Evolutionary conservation across 2,888 invertebrate species (phyloP).

Genomic region (Plagodis pulveraria): DNA sequence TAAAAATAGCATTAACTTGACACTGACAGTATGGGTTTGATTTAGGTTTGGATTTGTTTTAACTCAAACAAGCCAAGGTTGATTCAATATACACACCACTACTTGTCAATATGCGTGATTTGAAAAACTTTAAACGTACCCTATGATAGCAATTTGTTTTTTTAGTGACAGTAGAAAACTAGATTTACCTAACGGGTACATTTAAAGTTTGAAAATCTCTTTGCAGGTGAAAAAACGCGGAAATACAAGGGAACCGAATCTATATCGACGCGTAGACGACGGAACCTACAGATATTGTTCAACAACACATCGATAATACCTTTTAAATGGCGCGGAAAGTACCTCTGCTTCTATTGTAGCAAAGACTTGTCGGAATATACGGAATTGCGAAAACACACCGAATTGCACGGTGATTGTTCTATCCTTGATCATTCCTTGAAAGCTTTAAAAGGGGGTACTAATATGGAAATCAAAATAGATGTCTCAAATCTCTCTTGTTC

Average conservation of each 20-base stretch:
- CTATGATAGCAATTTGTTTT: conserved; percentile 35
- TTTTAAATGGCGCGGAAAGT: conserved; percentile 80
- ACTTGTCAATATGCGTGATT: background rate
- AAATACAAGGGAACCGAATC: conserved; percentile 70
- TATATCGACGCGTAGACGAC: conserved; percentile 71
- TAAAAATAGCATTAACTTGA: too few species aligned
- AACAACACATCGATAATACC: conserved; percentile 77
- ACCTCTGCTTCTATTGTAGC: conserved; percentile 77
- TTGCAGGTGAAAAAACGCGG: conserved; percentile 73
- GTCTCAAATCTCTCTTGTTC: conserved; percentile 68
- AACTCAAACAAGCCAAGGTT: too few species aligned
- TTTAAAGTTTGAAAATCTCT: conserved; percentile 72
- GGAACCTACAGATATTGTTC: conserved; percentile 74
- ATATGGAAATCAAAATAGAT: conserved; percentile 79
- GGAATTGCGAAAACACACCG: conserved; percentile 68
- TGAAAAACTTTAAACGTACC: conserved; percentile 68
- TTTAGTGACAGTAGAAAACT: conserved; percentile 40
- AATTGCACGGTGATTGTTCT: conserved; percentile 69
- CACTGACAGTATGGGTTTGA: too few species aligned
- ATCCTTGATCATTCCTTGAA: conserved; percentile 72
- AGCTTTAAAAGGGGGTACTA: conserved; percentile 73
- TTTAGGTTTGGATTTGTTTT: too few species aligned
- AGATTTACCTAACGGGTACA: conserved; percentile 62
- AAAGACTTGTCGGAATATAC: conserved; percentile 65
- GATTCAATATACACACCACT: too few species aligned